Evolutionary conservation across 1,140 invertebrate genomes (phyloP), one percentile per base, ranked within the genome.

Genomic region (Platyscapa corneri): DNA sequence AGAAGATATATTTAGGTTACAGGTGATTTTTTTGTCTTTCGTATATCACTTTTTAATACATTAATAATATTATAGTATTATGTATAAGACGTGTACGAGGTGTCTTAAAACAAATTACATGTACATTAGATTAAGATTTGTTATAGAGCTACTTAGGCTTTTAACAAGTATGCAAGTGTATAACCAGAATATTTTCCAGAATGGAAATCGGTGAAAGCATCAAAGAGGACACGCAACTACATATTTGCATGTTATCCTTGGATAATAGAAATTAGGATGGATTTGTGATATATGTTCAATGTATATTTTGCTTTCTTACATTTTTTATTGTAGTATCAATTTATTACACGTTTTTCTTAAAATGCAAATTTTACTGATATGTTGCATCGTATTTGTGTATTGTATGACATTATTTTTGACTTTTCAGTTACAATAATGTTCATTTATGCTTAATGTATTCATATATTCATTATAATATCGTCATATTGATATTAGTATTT

Each of bases 141-240:
- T 65, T 56, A 8, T 23, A 6, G 53, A 37, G 8, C 20, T 34
- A 7, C 14, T 10, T 37, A 67, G 37, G 20, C n/a, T 27, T 78
- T 20, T 20, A 49, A 76, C 12, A 27, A n/a, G 27, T 64, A 23
- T 27, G 64, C 74, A 76, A 77, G n/a, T 18, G 23, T 30, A 20
- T 37, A 27, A 23, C 53, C 27, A 39, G 37, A 84, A 84, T 67
- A 46, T 75, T 72, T 85, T 85, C 83, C 72, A 65, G 65, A 85
- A 85, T 72, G 76, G 53, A 85, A 85, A 85, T 79, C 60, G 56
- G n/a, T 39, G 34, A 0, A 20, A 39, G 30, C n/a, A 34, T 14
- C n/a, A 60, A 78, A 60, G n/a, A n/a, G n/a, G n/a, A 56, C 65
- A 42, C 39, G 34, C 1, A n/a, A 37, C 65, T 67, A 32, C 64